A percentile compares a stretch with the other conserved stretches of the same genome.
Evolutionary conservation across 2,888 invertebrate genomes (phyloP).

Genomic region (Andrena hattorfiana): DNA sequence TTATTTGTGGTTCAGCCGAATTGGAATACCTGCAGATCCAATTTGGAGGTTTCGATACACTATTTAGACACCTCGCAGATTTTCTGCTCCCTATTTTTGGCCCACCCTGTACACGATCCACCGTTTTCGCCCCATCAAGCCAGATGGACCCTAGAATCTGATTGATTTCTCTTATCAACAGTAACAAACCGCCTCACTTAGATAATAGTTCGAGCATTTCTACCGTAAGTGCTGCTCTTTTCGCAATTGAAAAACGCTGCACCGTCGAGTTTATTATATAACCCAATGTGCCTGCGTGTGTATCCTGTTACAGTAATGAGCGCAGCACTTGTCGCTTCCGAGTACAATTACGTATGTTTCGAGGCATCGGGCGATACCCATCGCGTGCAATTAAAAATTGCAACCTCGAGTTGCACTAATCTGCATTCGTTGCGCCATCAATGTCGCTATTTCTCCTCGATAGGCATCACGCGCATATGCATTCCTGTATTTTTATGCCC

Average conservation of each 20-base stretch:
- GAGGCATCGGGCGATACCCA: too few relatives aligned
- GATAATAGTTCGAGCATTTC: not conserved
- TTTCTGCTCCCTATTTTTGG: not conserved
- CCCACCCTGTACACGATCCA: not conserved
- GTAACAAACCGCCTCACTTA: slow-evolving; percentile 2
- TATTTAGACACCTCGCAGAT: not conserved
- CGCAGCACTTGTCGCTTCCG: too few relatives aligned
- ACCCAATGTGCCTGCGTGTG: not conserved
- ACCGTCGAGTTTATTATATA: not conserved
- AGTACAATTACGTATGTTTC: too few relatives aligned
- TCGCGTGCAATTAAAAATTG: not conserved
- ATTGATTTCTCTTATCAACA: slow-evolving; percentile 12
- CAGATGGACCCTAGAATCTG: too few relatives aligned
- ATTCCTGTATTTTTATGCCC: too few relatives aligned
- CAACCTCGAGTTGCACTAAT: not conserved
- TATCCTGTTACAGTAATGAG: slow-evolving; percentile 1
- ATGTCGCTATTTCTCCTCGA: not conserved
- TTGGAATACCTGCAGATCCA: too few relatives aligned
- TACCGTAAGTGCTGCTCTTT: not conserved
- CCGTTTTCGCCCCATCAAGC: not conserved
- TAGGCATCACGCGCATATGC: too few relatives aligned
- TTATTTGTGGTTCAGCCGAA: too few relatives aligned
- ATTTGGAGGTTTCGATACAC: not conserved
- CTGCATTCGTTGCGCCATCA: not conserved
- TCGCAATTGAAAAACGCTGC: slow-evolving; percentile 1